Percentiles rank a stretch among this genome's conserved stretches.
Conservation (phyloP, 2,888 invertebrate genomes). For the Pseudococcus jackbeardsleyi region DNA sequence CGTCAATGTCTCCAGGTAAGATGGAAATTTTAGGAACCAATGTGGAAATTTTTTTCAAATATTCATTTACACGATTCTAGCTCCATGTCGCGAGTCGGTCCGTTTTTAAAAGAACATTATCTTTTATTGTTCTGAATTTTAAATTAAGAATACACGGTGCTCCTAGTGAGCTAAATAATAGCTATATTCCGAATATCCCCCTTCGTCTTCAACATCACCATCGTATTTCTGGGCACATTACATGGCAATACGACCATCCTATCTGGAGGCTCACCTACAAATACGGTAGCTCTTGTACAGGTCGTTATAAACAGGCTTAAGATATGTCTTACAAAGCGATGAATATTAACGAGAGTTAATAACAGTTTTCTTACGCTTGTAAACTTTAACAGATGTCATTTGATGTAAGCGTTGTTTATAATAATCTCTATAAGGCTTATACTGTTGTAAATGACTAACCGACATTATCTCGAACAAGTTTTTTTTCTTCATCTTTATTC, state of each 20-base stretch:
- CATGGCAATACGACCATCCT: neutral
- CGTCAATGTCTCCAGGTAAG: neutral
- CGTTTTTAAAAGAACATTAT: conserved; percentile 50
- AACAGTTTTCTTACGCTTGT: conserved; percentile 55
- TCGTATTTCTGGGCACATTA: neutral
- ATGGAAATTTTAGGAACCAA: neutral
- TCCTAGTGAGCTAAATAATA: conserved; percentile 60
- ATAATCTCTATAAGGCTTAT: conserved; percentile 53
- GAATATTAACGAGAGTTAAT: conserved; percentile 61
- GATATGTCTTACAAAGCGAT: conserved; percentile 51
- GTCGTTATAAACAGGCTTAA: conserved; percentile 58
- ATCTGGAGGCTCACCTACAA: conserved; percentile 47
- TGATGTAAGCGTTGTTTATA: conserved; percentile 59
- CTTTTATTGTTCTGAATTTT: conserved; percentile 63
- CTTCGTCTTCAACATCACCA: neutral
- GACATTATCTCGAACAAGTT: conserved; percentile 43
- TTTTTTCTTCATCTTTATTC: neutral
- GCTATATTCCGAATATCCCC: conserved; percentile 42
- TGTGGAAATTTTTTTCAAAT: neutral
- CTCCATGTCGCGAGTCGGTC: conserved; percentile 38
- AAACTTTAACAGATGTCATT: conserved; percentile 60
- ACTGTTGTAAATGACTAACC: conserved; percentile 45
- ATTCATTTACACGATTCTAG: conserved; percentile 3
- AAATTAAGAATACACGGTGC: conserved; percentile 61
- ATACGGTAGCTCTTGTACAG: conserved; percentile 61